phyloP scores from a whole-genome alignment of 2,888 invertebrate genomes.

The Euproctis similis region DNA sequence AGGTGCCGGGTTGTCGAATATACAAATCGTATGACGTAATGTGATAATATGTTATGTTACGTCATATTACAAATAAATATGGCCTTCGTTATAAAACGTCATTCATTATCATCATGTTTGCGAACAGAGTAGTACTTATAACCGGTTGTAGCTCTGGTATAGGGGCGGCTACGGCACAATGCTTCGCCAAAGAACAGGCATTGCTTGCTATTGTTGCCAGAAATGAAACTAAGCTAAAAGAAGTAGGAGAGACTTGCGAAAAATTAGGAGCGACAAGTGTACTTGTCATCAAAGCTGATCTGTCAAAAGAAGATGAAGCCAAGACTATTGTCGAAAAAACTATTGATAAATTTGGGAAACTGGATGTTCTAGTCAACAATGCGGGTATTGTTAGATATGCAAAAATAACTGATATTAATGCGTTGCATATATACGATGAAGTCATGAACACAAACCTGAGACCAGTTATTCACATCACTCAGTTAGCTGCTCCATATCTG shows the following conservation, averaged over 20 bases:
- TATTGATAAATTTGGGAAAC: not conserved
- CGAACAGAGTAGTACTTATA: not conserved
- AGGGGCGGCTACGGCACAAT: not conserved
- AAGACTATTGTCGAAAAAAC: not conserved
- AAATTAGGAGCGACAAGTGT: too few relatives aligned
- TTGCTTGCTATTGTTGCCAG: not conserved
- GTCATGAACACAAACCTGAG: not conserved
- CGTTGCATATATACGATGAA: not conserved
- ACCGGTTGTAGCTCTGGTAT: not conserved
- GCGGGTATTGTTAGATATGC: not conserved
- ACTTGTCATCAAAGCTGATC: not conserved
- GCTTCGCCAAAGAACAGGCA: not conserved
- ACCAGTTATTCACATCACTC: not conserved
- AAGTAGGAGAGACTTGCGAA: not conserved
- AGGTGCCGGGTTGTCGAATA: too few relatives aligned
- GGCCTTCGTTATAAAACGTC: too few relatives aligned
- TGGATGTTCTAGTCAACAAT: not conserved
- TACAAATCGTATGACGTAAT: too few relatives aligned
- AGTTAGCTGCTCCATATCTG: constrained; percentile 84
- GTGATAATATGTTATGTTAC: too few relatives aligned
- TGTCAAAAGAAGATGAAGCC: not conserved
- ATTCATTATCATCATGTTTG: not conserved
- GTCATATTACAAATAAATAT: too few relatives aligned
- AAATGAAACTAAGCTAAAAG: not conserved
- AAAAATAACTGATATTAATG: not conserved